Evolutionary conservation across 37 sponge, comb jelly and placozoan genomes (phyloP).

Genomic region (Hormiphora californensis): DNA sequence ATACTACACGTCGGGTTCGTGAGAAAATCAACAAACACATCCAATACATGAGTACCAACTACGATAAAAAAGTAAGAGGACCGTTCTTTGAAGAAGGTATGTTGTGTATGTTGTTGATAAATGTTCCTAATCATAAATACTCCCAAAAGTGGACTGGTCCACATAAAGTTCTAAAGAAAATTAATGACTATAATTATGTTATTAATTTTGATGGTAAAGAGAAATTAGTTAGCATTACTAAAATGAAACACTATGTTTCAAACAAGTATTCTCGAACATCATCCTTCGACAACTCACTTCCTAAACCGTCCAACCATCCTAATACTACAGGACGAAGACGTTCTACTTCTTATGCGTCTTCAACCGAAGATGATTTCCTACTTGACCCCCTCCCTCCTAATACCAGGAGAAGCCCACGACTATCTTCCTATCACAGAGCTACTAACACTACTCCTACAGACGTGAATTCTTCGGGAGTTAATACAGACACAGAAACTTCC

Average conservation of each 20-base stretch:
- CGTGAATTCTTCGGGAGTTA: too few relatives aligned
- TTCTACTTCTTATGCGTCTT: too few relatives aligned
- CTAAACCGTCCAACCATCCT: too few relatives aligned
- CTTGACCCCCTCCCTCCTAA: too few relatives aligned
- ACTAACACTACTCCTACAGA: too few relatives aligned
- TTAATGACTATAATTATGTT: background rate
- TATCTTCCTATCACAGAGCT: too few relatives aligned
- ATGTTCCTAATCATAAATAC: constrained; percentile 13
- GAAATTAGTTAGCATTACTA: background rate
- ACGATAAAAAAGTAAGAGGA: constrained; percentile 19
- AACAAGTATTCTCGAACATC: constrained; percentile 16
- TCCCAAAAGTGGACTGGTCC: background rate
- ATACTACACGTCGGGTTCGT: background rate
- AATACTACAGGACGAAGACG: too few relatives aligned
- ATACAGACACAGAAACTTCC: too few relatives aligned
- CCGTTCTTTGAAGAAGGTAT: background rate
- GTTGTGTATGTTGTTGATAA: background rate
- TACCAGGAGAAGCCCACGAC: too few relatives aligned
- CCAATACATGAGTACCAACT: background rate
- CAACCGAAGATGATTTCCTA: too few relatives aligned
- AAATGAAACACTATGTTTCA: background rate
- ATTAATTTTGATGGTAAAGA: background rate
- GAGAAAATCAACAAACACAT: background rate
- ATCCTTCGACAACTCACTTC: too few relatives aligned
- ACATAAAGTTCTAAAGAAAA: background rate